Conservation (phyloP, 2,113 vertebrate genomes). For the Chauna torquata region DNA sequence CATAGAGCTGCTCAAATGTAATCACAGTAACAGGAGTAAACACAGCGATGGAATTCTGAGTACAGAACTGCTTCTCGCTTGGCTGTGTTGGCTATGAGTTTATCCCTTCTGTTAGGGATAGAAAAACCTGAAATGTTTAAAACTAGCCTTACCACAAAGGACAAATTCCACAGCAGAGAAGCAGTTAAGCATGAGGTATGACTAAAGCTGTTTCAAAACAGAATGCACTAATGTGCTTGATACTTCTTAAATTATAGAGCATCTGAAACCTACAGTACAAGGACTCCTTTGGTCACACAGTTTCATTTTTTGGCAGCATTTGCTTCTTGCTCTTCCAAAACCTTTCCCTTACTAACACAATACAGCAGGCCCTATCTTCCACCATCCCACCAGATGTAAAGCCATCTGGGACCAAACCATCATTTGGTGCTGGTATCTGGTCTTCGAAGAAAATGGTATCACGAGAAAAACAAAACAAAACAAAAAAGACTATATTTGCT, state of each 20-base stretch:
- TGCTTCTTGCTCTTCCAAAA: not conserved
- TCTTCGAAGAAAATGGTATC: not conserved
- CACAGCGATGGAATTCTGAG: not conserved
- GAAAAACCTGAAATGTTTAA: not conserved
- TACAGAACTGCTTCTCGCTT: not conserved
- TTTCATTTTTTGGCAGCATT: not conserved
- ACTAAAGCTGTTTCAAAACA: not conserved
- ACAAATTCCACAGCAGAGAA: not conserved
- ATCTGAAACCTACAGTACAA: not conserved
- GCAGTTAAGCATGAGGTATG: not conserved
- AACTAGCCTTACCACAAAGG: not conserved
- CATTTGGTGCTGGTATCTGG: not conserved
- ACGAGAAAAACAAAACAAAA: rapidly evolving
- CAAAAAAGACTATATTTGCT: not conserved
- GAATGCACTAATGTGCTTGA: not conserved
- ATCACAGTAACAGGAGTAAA: not conserved
- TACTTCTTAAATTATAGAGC: not conserved
- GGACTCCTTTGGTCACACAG: not conserved
- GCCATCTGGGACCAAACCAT: not conserved
- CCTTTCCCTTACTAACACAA: not conserved
- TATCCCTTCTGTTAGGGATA: not conserved
- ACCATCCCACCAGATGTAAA: not conserved
- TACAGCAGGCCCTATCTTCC: not conserved
- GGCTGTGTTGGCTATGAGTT: not conserved
- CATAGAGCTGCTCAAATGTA: not conserved